Evolutionary conservation across 2,113 vertebrate genomes (phyloP).

Genomic region (Hylia prasina): DNA sequence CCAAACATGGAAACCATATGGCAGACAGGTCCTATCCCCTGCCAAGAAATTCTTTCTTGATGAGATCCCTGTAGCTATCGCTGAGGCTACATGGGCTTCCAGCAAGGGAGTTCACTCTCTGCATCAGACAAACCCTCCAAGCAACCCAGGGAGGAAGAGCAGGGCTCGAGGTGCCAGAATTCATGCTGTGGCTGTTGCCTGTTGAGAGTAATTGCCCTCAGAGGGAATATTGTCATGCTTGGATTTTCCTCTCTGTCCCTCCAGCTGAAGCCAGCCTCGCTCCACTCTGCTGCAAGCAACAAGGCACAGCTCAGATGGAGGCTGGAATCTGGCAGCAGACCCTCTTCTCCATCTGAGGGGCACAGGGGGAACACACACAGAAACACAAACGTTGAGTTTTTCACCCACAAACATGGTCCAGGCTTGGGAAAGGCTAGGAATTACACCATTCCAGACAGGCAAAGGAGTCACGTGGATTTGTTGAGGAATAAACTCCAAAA

Average conservation of each 20-base stretch:
- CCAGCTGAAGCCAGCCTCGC: not conserved
- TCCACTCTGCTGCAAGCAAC: not conserved
- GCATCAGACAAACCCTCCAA: not conserved
- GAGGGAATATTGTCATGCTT: not conserved
- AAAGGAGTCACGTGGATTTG: not conserved
- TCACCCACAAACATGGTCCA: not conserved
- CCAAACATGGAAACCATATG: slow-evolving; percentile 66
- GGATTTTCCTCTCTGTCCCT: not conserved
- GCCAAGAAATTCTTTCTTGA: slow-evolving; percentile 68
- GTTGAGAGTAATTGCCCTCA: slow-evolving; percentile 41
- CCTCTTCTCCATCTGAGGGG: not conserved
- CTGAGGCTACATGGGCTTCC: slow-evolving; percentile 29
- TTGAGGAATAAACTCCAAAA: not conserved
- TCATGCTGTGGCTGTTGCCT: slow-evolving; percentile 23
- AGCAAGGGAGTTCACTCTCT: slow-evolving; percentile 41
- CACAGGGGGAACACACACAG: rapidly evolving
- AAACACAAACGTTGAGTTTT: rapidly evolving
- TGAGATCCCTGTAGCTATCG: slow-evolving; percentile 60
- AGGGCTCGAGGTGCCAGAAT: not conserved
- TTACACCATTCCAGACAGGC: not conserved
- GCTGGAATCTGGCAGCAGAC: not conserved
- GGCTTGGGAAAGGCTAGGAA: not conserved
- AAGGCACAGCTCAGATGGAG: not conserved
- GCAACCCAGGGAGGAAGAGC: slow-evolving; percentile 5
- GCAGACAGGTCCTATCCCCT: slow-evolving; percentile 63